Evolutionary conservation across 2,797 vertebrate genomes (phyloP).

Genomic region (Coreius guichenoti): DNA sequence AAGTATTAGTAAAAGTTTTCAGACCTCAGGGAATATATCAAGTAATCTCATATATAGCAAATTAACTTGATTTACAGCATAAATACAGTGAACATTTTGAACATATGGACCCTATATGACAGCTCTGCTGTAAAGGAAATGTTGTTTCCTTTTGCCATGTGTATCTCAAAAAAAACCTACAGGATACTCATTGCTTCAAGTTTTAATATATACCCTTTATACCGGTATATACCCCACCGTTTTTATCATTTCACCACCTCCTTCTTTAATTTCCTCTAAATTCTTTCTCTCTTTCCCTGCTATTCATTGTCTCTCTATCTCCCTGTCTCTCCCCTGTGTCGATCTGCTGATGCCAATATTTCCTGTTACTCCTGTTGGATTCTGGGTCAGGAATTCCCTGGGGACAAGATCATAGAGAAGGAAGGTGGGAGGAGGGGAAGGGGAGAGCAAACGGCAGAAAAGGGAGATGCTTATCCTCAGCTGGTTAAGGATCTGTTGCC

Average conservation of each 20-base stretch:
- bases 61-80: background rate
- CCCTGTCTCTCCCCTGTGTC: conserved; percentile 57
- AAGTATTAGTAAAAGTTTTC: background rate
- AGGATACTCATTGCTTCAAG: background rate
- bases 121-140: background rate
- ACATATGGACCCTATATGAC: background rate
- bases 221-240: background rate
- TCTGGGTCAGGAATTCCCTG: conserved; percentile 79
- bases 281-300: conserved; percentile 18
- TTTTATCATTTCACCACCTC: background rate
- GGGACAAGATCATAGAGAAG: conserved; percentile 68
- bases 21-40: background rate
- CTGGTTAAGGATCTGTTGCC: conserved; percentile 52
- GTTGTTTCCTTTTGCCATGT: background rate
- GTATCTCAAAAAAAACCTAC: background rate
- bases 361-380: conserved; percentile 72
- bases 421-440: conserved; percentile 44
- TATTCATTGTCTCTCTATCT: background rate
- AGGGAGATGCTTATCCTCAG: conserved; percentile 48
- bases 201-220: background rate
- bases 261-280: background rate
- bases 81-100: background rate
- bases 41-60: background rate
- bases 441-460: conserved; percentile 42
- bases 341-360: conserved; percentile 73